Base-by-base conservation (phyloP, 2,888 invertebrate species). In the Zele albiditarsus region DNA sequence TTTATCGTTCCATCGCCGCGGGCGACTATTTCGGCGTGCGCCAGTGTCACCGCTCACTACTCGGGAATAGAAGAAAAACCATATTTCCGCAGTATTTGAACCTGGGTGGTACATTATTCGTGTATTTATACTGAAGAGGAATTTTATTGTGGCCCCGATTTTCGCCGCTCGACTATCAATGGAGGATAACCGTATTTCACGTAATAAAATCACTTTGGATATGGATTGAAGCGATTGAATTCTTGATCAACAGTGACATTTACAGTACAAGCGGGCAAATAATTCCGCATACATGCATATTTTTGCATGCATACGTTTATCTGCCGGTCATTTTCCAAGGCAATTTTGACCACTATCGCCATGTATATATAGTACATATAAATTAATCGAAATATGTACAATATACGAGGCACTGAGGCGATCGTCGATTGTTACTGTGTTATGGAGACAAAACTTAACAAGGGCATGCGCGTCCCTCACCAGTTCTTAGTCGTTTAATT, bases 401-500 rank as follows among this genome's bases (percentile, higher is more conserved):
- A 14, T 14, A 31, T n/a, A 16, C 62, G 16, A 62, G 14, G 62
- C 62, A 12, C 16, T 31, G 4, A n/a, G 10, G n/a, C 28, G 31
- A 62, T 62, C n/a, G 16, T 8, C 27, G 38, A 66, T 46, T 25
- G 46, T 46, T 66, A 66, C 23, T 46, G 16, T n/a, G 23, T 49
- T 12, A 53, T 53, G 53, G 53, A 68, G 12, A 68, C 28, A n/a
- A n/a, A 49, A n/a, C 28, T 68, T 46, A 73, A 68, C 73, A 49
- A 67, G 66, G 31, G 62, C 42, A 46, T 74, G 62, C 63, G 69
- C 12, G 69, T 74, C 70, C 74, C 74, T 63, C 23, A 63, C 27
- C 69, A 53, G 38, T 63, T 69, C 63, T 74, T 63, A 62, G 63
- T 63, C 63, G 53, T 74, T 74, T 74, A 74, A 74, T 63, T 74